These are phyloP conservation scores for Microtus ochrogaster DNA, from an alignment of 2,113 vertebrate genomes.

Conservation along the genomic window DNA sequence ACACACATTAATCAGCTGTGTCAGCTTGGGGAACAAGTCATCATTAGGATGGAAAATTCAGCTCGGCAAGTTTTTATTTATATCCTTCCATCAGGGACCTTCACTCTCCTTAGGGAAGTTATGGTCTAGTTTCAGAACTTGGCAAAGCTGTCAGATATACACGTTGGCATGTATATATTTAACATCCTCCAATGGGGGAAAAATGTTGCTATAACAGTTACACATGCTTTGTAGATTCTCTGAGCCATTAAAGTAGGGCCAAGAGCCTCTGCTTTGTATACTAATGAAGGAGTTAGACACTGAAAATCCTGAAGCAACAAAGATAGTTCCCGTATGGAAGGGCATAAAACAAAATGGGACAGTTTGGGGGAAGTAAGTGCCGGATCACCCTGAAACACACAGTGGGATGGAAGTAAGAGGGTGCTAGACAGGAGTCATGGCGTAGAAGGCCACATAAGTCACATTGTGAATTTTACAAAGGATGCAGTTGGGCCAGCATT, in stretches of 20 bases:
- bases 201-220: background rate
- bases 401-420: background rate
- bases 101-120: background rate
- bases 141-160: background rate
- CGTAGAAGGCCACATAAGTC: background rate
- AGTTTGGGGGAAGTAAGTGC: background rate
- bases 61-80: conserved; percentile 17
- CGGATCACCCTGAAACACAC: background rate
- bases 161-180: background rate
- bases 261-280: background rate
- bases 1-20: background rate
- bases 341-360: background rate
- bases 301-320: background rate
- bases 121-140: conserved; percentile 7
- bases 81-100: background rate
- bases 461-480: background rate
- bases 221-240: background rate
- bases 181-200: background rate
- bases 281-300: background rate
- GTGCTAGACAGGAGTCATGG: background rate
- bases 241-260: background rate
- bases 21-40: conserved; percentile 26
- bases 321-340: background rate
- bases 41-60: conserved; percentile 12
- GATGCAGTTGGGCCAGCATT: background rate